Evolutionary conservation across 2,113 vertebrate species (phyloP).

Genomic region (Spizaetus ornatus): DNA sequence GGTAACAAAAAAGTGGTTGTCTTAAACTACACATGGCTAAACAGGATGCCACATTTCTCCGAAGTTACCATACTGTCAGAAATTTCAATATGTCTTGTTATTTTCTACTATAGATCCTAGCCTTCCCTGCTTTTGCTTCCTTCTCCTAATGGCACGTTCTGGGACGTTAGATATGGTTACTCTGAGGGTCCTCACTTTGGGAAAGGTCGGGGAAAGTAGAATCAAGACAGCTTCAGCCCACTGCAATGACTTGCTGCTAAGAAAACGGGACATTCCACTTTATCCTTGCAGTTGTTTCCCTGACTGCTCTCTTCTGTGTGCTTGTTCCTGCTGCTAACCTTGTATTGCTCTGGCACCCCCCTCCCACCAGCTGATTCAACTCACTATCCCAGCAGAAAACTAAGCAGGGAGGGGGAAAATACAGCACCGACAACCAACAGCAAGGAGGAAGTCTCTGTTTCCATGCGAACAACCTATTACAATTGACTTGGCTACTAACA

Average conservation of each 20-base stretch:
- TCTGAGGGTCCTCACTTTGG: not conserved
- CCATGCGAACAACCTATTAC: not conserved
- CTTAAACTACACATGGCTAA: not conserved
- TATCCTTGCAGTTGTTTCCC: not conserved
- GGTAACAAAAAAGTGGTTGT: not conserved
- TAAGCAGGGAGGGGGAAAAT: not conserved
- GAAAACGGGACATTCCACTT: not conserved
- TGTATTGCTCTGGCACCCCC: not conserved
- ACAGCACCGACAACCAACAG: rapidly evolving
- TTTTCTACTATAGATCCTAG: not conserved
- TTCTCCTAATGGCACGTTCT: not conserved
- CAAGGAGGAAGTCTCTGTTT: not conserved
- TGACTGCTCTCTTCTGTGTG: not conserved
- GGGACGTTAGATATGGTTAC: not conserved
- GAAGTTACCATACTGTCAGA: not conserved
- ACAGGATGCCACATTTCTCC: not conserved
- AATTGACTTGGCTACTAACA: not conserved
- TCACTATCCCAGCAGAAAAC: not conserved
- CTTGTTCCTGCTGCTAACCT: not conserved
- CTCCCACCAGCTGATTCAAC: not conserved
- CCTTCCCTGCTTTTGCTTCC: not conserved
- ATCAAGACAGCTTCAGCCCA: not conserved
- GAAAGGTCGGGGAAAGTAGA: not conserved
- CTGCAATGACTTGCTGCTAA: not conserved
- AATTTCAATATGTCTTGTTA: not conserved